These are phyloP conservation scores for Bucco capensis DNA, from an alignment of 2,113 vertebrate genomes.

Conservation along the genomic window DNA sequence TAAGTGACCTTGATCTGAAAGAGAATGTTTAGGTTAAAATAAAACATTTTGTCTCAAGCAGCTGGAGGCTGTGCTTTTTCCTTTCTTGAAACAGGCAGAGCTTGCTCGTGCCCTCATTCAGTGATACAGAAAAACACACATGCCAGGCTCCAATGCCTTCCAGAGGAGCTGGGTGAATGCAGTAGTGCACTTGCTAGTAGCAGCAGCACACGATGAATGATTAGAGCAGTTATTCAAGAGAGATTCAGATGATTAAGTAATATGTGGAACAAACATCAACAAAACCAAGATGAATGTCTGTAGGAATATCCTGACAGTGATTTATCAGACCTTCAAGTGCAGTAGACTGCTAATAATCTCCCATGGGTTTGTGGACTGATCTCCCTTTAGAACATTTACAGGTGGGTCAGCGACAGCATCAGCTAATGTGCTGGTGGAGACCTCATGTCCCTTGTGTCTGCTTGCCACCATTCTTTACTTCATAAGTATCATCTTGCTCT, in stretches of 20 bases:
- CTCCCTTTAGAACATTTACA: not conserved
- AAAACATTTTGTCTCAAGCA: not conserved
- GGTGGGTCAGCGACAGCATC: not conserved
- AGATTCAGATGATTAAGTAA: not conserved
- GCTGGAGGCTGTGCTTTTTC: not conserved
- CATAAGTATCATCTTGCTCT: not conserved
- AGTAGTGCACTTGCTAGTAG: not conserved
- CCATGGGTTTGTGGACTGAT: not conserved
- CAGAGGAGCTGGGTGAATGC: not conserved
- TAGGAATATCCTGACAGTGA: not conserved
- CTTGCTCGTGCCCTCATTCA: not conserved
- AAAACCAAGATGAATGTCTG: not conserved
- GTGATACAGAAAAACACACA: accelerated
- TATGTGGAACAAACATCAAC: not conserved
- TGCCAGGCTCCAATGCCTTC: not conserved
- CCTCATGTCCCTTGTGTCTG: not conserved
- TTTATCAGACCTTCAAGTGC: not conserved
- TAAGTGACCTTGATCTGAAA: not conserved
- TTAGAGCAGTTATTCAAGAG: not conserved
- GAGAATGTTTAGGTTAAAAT: not conserved
- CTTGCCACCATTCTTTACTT: not conserved
- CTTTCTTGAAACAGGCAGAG: not conserved
- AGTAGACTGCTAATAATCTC: not conserved
- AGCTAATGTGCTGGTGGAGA: not conserved
- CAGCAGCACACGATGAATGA: not conserved